A percentile compares a stretch with the other conserved stretches of the same genome.
Evolutionary conservation across 2,797 vertebrate genomes (phyloP).

Genomic region (Astyanax mexicanus): DNA sequence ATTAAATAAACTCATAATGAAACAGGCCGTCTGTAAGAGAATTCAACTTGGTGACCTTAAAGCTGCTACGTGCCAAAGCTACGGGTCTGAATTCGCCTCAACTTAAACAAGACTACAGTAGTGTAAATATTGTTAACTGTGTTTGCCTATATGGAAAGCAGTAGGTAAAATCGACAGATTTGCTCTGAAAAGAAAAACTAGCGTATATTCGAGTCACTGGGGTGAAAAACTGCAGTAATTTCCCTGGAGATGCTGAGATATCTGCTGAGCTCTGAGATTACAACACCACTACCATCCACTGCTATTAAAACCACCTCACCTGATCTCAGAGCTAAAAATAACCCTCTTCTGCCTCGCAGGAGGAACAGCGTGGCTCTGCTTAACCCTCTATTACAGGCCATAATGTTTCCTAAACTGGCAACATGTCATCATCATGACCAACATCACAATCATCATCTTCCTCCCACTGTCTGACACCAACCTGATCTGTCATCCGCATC

Average conservation of each 20-base stretch:
- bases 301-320: slow-evolving; percentile 1
- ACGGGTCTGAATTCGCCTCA: neutral
- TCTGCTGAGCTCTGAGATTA: neutral
- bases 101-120: neutral
- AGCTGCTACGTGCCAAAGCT: neutral
- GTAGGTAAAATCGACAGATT: neutral
- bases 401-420: neutral
- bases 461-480: slow-evolving; percentile 61
- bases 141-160: neutral
- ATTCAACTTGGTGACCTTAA: neutral
- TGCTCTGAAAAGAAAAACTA: neutral
- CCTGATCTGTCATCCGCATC: slow-evolving; percentile 90
- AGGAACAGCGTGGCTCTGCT: neutral
- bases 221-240: neutral
- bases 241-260: neutral
- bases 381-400: neutral
- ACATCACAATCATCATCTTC: neutral
- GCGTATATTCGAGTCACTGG: neutral
- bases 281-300: too few species aligned
- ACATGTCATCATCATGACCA: neutral
- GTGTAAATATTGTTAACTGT: neutral
- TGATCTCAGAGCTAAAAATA: neutral
- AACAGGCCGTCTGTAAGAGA: neutral
- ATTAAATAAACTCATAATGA: too few species aligned
- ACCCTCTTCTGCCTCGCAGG: neutral